Base-by-base conservation (phyloP, 2,888 invertebrate species). In the Chrysolina americana region DNA sequence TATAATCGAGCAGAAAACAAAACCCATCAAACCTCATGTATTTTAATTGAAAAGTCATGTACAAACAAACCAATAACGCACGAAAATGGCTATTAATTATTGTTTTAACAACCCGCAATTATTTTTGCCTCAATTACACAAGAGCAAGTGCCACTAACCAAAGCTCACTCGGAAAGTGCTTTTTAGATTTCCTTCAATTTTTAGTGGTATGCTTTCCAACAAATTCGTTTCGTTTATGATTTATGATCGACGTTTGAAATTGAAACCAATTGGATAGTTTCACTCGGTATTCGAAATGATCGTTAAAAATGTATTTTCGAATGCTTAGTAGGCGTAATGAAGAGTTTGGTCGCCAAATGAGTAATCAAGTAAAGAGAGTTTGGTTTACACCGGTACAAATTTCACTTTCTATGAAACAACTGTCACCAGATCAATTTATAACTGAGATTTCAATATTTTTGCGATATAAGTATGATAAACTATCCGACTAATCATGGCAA, bases 31-130 rank as follows among this genome's bases (percentile, higher is more conserved):
- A 9, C 50, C 19, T 9, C 19, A 17, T 36, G 59, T 59, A 59
- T n/a, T 59, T 36, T n/a, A 59, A 59, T n/a, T 36, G 36, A 28
- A 28, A 59, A 59, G n/a, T 23, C 36, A 59, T 59, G 36, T 36
- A 28, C 36, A 36, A 23, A 59, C 59, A 17, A 59, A 59, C 23
- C 23, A 59, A 59, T 59, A 59, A 59, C 23, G 59, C 36, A 59
- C 17, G 23, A n/a, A n/a, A 17, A 36, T 59, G 59, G 36, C 59
- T 59, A n/a, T 36, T 36, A 59, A 59, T 28, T 59, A 36, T 36
- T 59, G 59, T 59, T 59, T 59, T 59, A 59, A 59, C 28, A 9
- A 17, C 59, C 13, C n/a, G 5, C 59, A 59, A 59, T 59, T 59
- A 59, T 59, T 28, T 59, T 36, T 59, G 59, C 28, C 10, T 28